phyloP scores from a whole-genome alignment of 2,888 invertebrate genomes.

The Thelaira solivaga region DNA sequence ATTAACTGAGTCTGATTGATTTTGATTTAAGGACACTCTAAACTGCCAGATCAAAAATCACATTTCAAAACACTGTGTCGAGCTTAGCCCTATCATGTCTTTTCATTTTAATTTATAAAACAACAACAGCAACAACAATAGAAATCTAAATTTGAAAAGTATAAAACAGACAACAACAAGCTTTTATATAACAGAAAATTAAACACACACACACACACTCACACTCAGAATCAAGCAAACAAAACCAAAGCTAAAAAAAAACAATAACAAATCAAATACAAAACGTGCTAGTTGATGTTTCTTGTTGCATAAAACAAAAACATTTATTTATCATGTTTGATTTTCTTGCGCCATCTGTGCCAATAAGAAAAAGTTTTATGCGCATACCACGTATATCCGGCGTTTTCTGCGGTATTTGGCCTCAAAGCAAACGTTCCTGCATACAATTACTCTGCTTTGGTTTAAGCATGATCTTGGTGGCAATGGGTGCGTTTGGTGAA shows the following conservation, averaged over 20 bases:
- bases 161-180: not conserved
- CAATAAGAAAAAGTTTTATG: constrained; percentile 69
- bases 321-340: constrained; percentile 57
- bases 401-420: constrained; percentile 73
- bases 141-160: constrained; percentile 12
- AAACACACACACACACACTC: not conserved
- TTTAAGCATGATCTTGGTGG: constrained; percentile 67
- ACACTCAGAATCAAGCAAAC: not conserved
- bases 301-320: too few relatives aligned
- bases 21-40: too few relatives aligned
- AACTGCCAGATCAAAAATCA: not conserved
- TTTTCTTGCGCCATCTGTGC: constrained; percentile 60
- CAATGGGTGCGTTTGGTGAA: constrained; percentile 70
- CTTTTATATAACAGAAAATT: not conserved
- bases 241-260: not conserved
- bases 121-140: constrained; percentile 2
- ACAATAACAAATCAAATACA: not conserved
- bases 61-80: not conserved
- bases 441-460: constrained; percentile 64
- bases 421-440: constrained; percentile 63
- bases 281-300: not conserved
- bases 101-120: constrained; percentile 2
- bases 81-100: not conserved
- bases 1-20: too few relatives aligned
- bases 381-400: constrained; percentile 69